Evolutionary conservation across 2,113 vertebrate genomes (phyloP).

Genomic region (Todiramphus saurophagus): DNA sequence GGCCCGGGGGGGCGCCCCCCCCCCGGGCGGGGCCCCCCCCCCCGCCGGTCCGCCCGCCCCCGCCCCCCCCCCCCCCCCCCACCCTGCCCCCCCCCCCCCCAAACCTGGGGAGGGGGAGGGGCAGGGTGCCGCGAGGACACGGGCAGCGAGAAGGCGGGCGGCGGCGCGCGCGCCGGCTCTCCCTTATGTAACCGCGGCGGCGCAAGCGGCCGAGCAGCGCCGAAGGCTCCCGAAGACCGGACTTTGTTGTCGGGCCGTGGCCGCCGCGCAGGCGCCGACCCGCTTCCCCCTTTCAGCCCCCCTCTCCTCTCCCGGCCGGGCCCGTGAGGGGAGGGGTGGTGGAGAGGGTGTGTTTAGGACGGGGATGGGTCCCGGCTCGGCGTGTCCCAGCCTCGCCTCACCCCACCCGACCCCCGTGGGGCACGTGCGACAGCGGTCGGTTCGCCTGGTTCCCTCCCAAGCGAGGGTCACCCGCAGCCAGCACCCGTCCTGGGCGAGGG

Average conservation of each 20-base stretch:
- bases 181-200: slow-evolving; percentile 23
- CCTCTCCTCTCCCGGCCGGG: too few species aligned
- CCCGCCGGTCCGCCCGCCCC: too few species aligned
- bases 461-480: neutral
- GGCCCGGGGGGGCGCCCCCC: too few species aligned
- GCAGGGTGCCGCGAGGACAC: slow-evolving; percentile 54
- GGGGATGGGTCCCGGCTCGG: neutral
- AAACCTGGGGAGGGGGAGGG: neutral
- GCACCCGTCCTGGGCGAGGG: too few species aligned
- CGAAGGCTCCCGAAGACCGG: neutral
- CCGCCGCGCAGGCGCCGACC: neutral
- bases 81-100: neutral
- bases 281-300: too few species aligned
- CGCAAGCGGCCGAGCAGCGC: neutral
- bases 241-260: neutral
- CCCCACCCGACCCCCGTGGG: neutral
- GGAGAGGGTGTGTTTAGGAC: neutral
- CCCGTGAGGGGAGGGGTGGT: too few species aligned
- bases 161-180: neutral
- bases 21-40: too few species aligned
- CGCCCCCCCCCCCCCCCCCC: neutral
- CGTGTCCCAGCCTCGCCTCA: neutral
- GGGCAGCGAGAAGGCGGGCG: neutral
- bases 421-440: neutral
- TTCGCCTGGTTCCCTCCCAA: too few species aligned